These are phyloP conservation scores for Pseudanteris insignis DNA, from an alignment of 2,888 invertebrate genomes.

Conservation along the genomic window DNA sequence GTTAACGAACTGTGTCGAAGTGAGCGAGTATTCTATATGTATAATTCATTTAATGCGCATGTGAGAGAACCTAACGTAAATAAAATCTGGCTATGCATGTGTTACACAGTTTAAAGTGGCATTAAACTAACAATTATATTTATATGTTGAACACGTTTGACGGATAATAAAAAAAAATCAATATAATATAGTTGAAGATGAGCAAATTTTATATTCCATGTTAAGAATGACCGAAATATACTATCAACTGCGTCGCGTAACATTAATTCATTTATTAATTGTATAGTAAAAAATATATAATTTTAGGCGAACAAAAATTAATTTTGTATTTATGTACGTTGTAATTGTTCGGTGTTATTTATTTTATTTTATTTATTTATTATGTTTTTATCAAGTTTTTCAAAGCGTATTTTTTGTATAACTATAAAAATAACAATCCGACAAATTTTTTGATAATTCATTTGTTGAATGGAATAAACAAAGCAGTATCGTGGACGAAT, in stretches of 20 bases:
- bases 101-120: conserved; percentile 42
- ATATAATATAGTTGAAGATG: conserved; percentile 59
- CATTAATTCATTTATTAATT: no score
- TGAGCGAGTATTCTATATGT: conserved; percentile 48
- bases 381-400: no score
- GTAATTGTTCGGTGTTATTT: no score
- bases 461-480: no score
- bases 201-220: conserved; percentile 65
- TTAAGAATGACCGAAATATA: conserved; percentile 50
- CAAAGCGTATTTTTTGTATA: no score
- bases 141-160: conserved; percentile 62
- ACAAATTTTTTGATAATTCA: no score
- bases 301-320: no score
- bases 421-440: no score
- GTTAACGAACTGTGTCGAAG: conserved; percentile 45
- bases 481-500: no score
- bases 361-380: no score
- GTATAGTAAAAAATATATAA: no score
- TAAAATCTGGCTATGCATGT: conserved; percentile 51
- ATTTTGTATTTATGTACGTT: no score
- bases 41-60: conserved; percentile 42
- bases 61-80: conserved; percentile 47
- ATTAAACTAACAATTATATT: conserved; percentile 61
- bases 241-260: conserved; percentile 28
- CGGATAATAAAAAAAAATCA: conserved; percentile 42